Evolutionary conservation across 2,888 invertebrate species (phyloP), one percentile per base, ranked within the genome.

Genomic region (Gisinianus flammeolus): DNA sequence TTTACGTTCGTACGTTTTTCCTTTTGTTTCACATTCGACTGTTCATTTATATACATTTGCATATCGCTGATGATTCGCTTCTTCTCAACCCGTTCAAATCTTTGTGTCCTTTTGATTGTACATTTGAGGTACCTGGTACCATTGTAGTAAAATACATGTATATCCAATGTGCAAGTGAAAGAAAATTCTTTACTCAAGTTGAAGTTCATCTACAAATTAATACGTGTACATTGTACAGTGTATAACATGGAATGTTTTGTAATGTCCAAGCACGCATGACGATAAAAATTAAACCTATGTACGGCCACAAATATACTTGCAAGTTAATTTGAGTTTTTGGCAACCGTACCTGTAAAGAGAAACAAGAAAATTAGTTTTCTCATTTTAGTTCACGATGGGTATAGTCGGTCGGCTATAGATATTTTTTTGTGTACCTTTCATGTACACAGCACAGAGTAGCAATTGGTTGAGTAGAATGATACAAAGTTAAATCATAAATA

Each of bases 301-400:
- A 24, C 4, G 8, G 66, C 19, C 58, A 12, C 6, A 12, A 12
- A 26, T n/a, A 26, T 24, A 62, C 24, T 24, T 12, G 12, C 62
- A 52, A 16, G 54, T 54, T 70, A 70, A 70, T 70, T 70, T 70
- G 2, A 33, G 28, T 52, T 70, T 44, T 54, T 70, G 70, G 70
- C 70, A 70, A 70, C 54, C 26, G 19, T 54, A 4, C 70, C 70
- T 52, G 8, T 5, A 22, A 3, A 28, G 19, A 44, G 19, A 19
- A 44, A 70, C 52, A 70, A 44, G 28, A 54, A 24, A 54, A 68
- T 68, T 33, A 68, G 33, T 68, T 33, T 68, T 10, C 8, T 22
- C 35, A n/a, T 16, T 35, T 31, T 68, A 68, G 19, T 68, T 5
- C 35, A 12, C 19, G 10, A 26, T 2, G 26, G 16, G 26, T 62